phyloP scores from a whole-genome alignment of 1,140 invertebrate species.

The Wasmannia auropunctata region DNA sequence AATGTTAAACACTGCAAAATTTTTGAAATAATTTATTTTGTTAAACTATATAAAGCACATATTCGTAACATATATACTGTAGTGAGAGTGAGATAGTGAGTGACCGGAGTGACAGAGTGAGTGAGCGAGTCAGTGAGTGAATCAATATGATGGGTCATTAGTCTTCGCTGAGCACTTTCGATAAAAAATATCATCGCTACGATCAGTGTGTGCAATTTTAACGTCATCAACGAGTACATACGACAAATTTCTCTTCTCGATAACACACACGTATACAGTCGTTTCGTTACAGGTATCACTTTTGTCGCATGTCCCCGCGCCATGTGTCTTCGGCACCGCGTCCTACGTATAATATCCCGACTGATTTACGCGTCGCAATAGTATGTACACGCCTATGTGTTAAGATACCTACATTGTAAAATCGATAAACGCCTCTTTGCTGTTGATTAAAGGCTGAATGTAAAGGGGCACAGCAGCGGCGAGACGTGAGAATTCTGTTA shows the following conservation, averaged over 20 bases:
- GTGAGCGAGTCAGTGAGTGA: slow-evolving; percentile 67
- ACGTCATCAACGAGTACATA: slow-evolving; percentile 45
- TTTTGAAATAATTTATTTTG: slow-evolving; percentile 80
- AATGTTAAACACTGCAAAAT: slow-evolving; percentile 30
- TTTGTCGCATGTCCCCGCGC: neutral
- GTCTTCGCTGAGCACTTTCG: slow-evolving; percentile 79
- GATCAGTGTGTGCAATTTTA: slow-evolving; percentile 54
- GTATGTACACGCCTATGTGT: slow-evolving; percentile 23
- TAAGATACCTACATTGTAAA: slow-evolving; percentile 35
- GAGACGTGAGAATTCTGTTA: slow-evolving; percentile 5
- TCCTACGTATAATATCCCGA: neutral
- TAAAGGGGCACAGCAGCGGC: slow-evolving; percentile 7
- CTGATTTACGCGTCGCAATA: slow-evolving; percentile 41
- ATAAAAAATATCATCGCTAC: slow-evolving; percentile 78
- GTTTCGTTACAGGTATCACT: slow-evolving; percentile 42
- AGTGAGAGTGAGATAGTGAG: slow-evolving; percentile 73
- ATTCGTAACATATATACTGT: slow-evolving; percentile 77
- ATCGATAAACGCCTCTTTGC: slow-evolving; percentile 41
- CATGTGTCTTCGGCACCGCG: neutral
- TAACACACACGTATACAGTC: slow-evolving; percentile 55
- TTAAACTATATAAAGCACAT: slow-evolving; percentile 82
- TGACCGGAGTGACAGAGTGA: slow-evolving; percentile 67
- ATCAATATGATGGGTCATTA: slow-evolving; percentile 43
- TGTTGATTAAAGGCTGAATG: slow-evolving; percentile 32
- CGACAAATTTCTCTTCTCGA: slow-evolving; percentile 14